Evolutionary conservation across 37 sponge, comb jelly and placozoan genomes (phyloP), one percentile per base, ranked within the genome.

Genomic region (Ianthella basta): DNA sequence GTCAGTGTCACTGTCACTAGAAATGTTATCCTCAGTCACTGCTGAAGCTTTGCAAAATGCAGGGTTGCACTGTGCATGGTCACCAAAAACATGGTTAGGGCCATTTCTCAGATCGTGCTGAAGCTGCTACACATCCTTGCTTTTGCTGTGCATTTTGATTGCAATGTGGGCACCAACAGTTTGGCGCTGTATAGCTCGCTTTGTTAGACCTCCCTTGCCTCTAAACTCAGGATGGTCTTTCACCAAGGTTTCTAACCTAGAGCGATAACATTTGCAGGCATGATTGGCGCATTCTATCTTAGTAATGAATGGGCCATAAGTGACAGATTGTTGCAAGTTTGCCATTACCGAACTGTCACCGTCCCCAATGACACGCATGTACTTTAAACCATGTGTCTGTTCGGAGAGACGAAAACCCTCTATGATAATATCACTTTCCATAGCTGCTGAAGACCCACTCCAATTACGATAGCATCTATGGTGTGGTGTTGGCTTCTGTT

Each of bases 61-160:
- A 67, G 36, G 57, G 33, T n/a, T 83, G 39, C 85, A 85, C 10
- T 84, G 14, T 32, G 39, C 12, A 55, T 84, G 84, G 21, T 68
- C 72, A 15, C 84, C 84, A 70, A 84, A 84, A 35, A 15, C 39
- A 40, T 84, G 84, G 29, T 27, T 4, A n/a, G 84, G 84, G 24
- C 73, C 72, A 84, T 84, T 84, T 40, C 84, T 32, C 24, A 84
- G 73, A 41, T 84, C 84, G 70, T 84, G 84, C 24, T 73, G 14
- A 16, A 84, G 84, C 18, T 21, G 38, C 37, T 15, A 41, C 15
- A 84, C 72, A 84, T 84, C 57, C 13, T n/a, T 13, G 8, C 55
- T 84, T 15, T 18, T 53, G 33, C 73, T 70, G 56, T 84, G 84
- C 41, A 40, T 12, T 44, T 15, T 36, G 6, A 84, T 84, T 37